Conservation (phyloP, 1,140 invertebrate genomes). For the Galleria mellonella region DNA sequence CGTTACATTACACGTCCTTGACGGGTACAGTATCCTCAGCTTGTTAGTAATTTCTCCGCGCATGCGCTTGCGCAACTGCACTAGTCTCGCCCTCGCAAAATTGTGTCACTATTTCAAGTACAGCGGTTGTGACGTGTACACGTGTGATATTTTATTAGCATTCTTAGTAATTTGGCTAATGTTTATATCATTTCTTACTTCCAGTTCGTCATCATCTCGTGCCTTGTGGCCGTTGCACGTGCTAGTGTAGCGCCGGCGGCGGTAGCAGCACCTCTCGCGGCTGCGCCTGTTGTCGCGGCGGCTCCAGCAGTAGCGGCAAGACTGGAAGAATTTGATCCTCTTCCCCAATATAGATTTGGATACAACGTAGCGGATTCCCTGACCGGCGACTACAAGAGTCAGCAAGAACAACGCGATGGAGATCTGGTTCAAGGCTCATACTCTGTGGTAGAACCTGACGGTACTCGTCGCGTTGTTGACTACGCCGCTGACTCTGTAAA, state of each 20-base stretch:
- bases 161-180: background rate
- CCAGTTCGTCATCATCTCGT: conserved; percentile 49
- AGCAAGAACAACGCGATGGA: conserved; percentile 69
- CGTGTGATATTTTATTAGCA: background rate
- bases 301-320: conserved; percentile 47
- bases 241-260: conserved; percentile 32
- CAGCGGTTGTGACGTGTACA: conserved; percentile 27
- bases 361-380: conserved; percentile 79
- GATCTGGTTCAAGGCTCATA: conserved; percentile 79
- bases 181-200: conserved; percentile 12
- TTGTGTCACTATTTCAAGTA: conserved; percentile 67
- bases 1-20: conserved; percentile 41
- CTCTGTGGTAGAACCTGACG: conserved; percentile 78
- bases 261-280: conserved; percentile 36
- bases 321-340: conserved; percentile 73
- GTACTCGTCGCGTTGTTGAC: conserved; percentile 78
- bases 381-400: conserved; percentile 70
- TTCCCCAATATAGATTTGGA: conserved; percentile 80
- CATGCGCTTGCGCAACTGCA: conserved; percentile 45
- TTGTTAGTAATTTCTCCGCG: conserved; percentile 60
- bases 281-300: conserved; percentile 28
- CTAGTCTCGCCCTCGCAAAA: conserved; percentile 51
- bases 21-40: conserved; percentile 29
- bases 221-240: conserved; percentile 41
- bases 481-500: conserved; percentile 76